phyloP scores from a whole-genome alignment of 2,113 vertebrate species.

The Chloebia gouldiae region DNA sequence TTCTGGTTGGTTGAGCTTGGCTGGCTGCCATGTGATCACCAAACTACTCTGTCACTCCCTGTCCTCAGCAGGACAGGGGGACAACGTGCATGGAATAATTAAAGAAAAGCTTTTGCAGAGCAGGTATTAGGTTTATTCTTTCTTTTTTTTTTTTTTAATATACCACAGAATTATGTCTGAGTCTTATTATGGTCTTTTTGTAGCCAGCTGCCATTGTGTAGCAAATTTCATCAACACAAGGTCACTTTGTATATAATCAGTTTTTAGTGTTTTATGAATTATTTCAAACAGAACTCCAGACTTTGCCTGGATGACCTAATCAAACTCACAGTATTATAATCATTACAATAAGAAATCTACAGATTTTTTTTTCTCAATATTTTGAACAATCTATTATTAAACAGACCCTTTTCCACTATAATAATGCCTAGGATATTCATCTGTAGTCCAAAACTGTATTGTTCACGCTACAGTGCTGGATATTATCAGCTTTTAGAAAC shows the following conservation, averaged over 20 bases:
- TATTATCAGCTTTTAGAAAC: background rate
- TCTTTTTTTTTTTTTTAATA: background rate
- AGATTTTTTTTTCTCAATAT: background rate
- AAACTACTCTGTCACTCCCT: background rate
- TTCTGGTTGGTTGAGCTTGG: background rate
- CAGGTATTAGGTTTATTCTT: background rate
- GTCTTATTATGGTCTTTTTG: background rate
- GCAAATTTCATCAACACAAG: background rate
- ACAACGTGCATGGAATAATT: background rate
- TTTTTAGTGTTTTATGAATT: background rate
- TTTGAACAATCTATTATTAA: background rate
- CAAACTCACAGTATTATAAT: background rate
- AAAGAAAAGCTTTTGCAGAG: background rate
- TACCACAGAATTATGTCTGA: background rate
- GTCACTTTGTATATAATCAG: background rate
- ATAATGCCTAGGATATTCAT: background rate
- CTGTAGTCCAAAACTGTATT: background rate
- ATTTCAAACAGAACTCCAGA: background rate
- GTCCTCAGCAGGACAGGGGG: background rate
- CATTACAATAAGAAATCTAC: background rate
- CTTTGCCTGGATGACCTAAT: background rate
- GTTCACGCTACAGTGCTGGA: background rate
- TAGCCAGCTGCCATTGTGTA: background rate
- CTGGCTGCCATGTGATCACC: background rate
- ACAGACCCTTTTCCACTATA: background rate